These are phyloP conservation scores for Helicoverpa armigera DNA, from an alignment of 1,140 invertebrate species.

Conservation along the genomic window DNA sequence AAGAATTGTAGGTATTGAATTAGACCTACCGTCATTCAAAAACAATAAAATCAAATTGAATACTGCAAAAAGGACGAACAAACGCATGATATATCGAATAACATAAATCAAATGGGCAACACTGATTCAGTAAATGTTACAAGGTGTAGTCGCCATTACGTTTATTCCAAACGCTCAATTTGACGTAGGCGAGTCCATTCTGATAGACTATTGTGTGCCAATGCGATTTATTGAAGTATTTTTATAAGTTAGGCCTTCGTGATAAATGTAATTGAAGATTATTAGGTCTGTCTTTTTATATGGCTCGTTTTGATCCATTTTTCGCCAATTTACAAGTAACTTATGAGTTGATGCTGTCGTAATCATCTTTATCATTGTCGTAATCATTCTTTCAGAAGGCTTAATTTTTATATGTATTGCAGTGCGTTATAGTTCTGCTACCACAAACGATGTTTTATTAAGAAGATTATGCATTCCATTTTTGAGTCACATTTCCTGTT, in stretches of 20 bases:
- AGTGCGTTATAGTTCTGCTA: too few relatives aligned
- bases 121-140: slow-evolving; percentile 61
- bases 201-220: slow-evolving; percentile 70
- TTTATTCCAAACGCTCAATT: slow-evolving; percentile 61
- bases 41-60: slow-evolving; percentile 7
- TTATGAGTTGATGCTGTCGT: too few relatives aligned
- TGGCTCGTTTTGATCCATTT: too few relatives aligned
- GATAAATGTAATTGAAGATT: not conserved
- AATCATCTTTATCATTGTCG: too few relatives aligned
- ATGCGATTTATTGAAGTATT: slow-evolving; percentile 56
- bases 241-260: slow-evolving; percentile 63
- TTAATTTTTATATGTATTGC: too few relatives aligned
- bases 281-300: not conserved
- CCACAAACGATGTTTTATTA: too few relatives aligned
- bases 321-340: too few relatives aligned
- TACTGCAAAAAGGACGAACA: not conserved
- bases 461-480: too few relatives aligned
- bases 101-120: slow-evolving; percentile 61
- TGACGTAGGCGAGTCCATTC: slow-evolving; percentile 55
- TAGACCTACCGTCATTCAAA: too few relatives aligned
- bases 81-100: slow-evolving; percentile 56
- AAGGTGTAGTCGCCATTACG: slow-evolving; percentile 56
- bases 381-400: too few relatives aligned
- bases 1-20: not conserved
- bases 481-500: not conserved